A percentile compares a stretch with the other conserved stretches of the same genome.
phyloP scores from a whole-genome alignment of 2,797 vertebrate species.

The Leptoclinus maculatus region DNA sequence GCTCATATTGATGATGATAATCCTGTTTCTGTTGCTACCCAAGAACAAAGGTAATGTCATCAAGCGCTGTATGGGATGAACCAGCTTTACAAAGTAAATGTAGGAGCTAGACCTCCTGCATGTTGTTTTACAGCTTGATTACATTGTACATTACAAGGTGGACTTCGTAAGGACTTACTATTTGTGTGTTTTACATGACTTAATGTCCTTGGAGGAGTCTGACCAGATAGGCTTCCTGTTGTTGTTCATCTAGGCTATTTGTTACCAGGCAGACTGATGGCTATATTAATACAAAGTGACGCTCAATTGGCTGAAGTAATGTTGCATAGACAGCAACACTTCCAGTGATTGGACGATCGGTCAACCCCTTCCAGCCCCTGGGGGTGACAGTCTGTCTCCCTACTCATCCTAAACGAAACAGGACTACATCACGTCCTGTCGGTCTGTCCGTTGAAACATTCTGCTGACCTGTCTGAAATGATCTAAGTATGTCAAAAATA shows the following conservation, averaged over 20 bases:
- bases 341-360: conserved; percentile 74
- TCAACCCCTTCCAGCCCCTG: conserved; percentile 65
- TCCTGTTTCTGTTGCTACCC: not conserved
- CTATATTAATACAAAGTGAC: conserved; percentile 74
- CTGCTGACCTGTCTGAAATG: conserved; percentile 4
- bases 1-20: not conserved
- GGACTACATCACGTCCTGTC: conserved; percentile 58
- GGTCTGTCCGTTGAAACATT: not conserved
- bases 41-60: not conserved
- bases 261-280: conserved; percentile 73
- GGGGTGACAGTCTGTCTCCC: conserved; percentile 53
- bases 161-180: conserved; percentile 1
- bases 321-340: conserved; percentile 73
- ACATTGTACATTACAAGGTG: not conserved
- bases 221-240: conserved; percentile 29
- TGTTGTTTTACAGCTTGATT: not conserved
- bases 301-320: conserved; percentile 80
- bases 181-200: conserved; percentile 6
- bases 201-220: conserved; percentile 44
- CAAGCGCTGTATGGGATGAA: not conserved
- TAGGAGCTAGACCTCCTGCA: not conserved
- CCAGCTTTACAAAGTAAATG: not conserved
- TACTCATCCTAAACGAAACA: conserved; percentile 5
- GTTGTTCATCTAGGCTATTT: conserved; percentile 58
- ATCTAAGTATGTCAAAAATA: not conserved